Evolutionary conservation across 2,797 vertebrate species (phyloP).

Genomic region (Aeoliscus strigatus): DNA sequence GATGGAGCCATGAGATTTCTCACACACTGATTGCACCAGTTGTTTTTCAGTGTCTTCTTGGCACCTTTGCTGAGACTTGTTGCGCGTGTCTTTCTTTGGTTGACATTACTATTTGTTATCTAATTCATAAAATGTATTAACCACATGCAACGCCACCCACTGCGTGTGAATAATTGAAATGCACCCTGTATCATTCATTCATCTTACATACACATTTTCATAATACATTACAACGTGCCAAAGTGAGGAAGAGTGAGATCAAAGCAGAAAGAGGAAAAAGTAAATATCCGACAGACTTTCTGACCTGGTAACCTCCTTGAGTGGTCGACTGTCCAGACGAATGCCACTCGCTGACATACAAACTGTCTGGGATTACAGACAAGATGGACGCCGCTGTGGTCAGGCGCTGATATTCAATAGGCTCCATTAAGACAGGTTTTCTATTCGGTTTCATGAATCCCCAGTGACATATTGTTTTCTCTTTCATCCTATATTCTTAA

Average conservation of each 20-base stretch:
- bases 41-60: no score
- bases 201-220: constrained; percentile 21
- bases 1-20: no score
- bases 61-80: no score
- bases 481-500: constrained; percentile 35
- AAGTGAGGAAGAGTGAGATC: constrained; percentile 24
- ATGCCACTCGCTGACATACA: constrained; percentile 22
- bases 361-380: constrained; percentile 26
- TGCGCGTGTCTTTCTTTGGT: no score
- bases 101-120: constrained; percentile 10
- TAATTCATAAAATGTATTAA: not conserved
- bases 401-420: constrained; percentile 27
- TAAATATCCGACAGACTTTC: no score
- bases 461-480: constrained; percentile 21
- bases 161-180: constrained; percentile 20
- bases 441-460: constrained; percentile 32
- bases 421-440: constrained; percentile 18
- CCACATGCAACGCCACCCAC: not conserved
- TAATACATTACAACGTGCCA: constrained; percentile 33
- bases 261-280: constrained; percentile 23
- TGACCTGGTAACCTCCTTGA: constrained; percentile 13
- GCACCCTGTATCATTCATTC: constrained; percentile 23
- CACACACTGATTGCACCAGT: no score
- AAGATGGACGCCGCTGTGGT: constrained; percentile 23
- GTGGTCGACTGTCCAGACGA: constrained; percentile 20